A percentile compares a stretch with the other conserved stretches of the same genome.
Evolutionary conservation across 2,113 vertebrate genomes (phyloP).

Genomic region (Lepus timidus): DNA sequence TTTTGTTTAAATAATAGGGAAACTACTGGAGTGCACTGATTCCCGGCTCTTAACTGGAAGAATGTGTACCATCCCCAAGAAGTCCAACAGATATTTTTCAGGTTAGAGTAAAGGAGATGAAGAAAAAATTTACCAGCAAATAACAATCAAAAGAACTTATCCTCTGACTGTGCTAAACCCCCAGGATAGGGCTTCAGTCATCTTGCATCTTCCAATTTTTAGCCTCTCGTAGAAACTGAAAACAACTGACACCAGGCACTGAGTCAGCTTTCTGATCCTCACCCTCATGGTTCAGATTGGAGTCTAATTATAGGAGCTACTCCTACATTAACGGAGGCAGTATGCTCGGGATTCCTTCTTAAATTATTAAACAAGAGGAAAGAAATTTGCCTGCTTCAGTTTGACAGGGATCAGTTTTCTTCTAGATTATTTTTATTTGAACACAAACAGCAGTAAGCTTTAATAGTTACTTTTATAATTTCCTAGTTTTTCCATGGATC

Average conservation of each 20-base stretch:
- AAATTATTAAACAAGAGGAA: constrained; percentile 82
- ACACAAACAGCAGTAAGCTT: not conserved
- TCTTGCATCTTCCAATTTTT: constrained; percentile 35
- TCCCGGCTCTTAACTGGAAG: constrained; percentile 19
- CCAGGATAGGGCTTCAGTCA: constrained; percentile 20
- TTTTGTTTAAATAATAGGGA: constrained; percentile 25
- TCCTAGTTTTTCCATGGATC: not conserved
- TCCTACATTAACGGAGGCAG: constrained; percentile 80
- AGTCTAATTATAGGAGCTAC: constrained; percentile 85
- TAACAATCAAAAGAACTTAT: constrained; percentile 30
- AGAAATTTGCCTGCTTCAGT: constrained; percentile 63
- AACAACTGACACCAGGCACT: constrained; percentile 72
- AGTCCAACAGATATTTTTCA: constrained; percentile 42
- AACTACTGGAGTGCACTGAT: not conserved
- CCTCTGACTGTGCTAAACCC: not conserved
- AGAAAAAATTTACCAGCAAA: constrained; percentile 30
- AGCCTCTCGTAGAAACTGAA: constrained; percentile 73
- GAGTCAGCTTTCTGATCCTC: constrained; percentile 80
- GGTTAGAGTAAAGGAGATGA: constrained; percentile 25
- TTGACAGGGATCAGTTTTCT: constrained; percentile 43
- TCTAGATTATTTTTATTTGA: constrained; percentile 20
- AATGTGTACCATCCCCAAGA: not conserved
- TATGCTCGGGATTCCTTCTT: constrained; percentile 73
- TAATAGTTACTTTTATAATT: constrained; percentile 45
- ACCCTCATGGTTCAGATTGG: constrained; percentile 72